These are phyloP conservation scores for Phymastichus coffea DNA, from an alignment of 1,140 invertebrate genomes.

Conservation along the genomic window DNA sequence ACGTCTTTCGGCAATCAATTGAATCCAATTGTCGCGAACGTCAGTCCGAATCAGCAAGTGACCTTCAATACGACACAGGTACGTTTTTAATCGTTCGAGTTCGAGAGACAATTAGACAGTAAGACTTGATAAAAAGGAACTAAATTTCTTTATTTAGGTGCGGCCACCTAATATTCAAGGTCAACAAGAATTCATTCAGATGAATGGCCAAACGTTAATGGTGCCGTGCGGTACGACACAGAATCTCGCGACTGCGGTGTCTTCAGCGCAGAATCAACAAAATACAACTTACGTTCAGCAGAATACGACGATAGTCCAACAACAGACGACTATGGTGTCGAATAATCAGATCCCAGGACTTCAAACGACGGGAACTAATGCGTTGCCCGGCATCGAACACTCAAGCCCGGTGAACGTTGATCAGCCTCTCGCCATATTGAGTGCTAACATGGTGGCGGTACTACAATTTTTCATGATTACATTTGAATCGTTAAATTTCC, in stretches of 20 bases:
- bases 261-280: constrained; percentile 66
- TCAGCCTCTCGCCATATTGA: constrained; percentile 51
- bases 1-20: constrained; percentile 70
- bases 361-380: constrained; percentile 40
- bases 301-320: constrained; percentile 69
- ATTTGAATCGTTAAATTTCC: too few relatives aligned
- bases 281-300: constrained; percentile 69
- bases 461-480: not conserved
- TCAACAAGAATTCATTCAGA: constrained; percentile 72
- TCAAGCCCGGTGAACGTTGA: constrained; percentile 60
- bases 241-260: constrained; percentile 60
- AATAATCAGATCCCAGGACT: constrained; percentile 64
- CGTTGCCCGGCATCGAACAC: constrained; percentile 42
- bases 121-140: not conserved
- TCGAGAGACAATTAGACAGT: too few relatives aligned
- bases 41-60: constrained; percentile 70
- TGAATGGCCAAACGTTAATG: constrained; percentile 74
- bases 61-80: constrained; percentile 66
- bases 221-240: constrained; percentile 70
- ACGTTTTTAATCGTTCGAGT: not conserved
- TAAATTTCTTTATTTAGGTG: constrained; percentile 45
- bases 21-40: constrained; percentile 73
- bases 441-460: constrained; percentile 44
- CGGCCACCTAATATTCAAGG: constrained; percentile 56
- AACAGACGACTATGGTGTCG: constrained; percentile 70